Conservation (phyloP, 2,113 vertebrate genomes). For the Anhinga anhinga region DNA sequence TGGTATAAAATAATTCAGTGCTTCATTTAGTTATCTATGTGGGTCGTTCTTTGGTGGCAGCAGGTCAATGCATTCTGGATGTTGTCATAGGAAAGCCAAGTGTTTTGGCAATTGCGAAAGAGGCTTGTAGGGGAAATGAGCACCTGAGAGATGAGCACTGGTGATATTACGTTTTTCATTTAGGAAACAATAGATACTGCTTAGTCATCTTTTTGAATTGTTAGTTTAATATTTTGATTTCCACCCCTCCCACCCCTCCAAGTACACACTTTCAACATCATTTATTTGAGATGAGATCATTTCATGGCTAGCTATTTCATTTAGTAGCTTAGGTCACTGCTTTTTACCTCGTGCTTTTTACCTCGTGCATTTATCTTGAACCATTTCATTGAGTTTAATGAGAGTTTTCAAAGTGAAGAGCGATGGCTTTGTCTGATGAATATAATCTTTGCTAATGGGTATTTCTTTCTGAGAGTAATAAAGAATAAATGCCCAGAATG, state of each 20-base stretch:
- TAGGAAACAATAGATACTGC: neutral
- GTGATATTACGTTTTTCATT: neutral
- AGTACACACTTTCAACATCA: neutral
- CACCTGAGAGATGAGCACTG: neutral
- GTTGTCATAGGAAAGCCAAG: neutral
- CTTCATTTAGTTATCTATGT: neutral
- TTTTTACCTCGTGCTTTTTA: neutral
- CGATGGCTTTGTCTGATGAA: neutral
- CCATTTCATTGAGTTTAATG: neutral
- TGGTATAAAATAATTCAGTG: neutral
- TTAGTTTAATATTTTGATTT: neutral
- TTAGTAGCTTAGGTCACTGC: neutral
- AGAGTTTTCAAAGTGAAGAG: neutral
- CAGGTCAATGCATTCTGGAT: neutral
- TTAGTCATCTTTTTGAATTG: neutral
- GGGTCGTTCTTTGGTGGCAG: neutral
- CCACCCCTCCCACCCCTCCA: neutral
- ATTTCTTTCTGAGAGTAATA: neutral
- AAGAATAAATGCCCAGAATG: neutral
- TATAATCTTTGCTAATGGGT: neutral
- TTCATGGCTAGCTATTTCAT: neutral
- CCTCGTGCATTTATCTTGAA: neutral
- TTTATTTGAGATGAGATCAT: neutral
- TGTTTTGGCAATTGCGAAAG: neutral
- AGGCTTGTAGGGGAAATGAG: neutral